Percentiles rank a stretch among this genome's conserved stretches.
Evolutionary conservation across 1,140 invertebrate genomes (phyloP).

Genomic region (Dufourea novaeangliae): DNA sequence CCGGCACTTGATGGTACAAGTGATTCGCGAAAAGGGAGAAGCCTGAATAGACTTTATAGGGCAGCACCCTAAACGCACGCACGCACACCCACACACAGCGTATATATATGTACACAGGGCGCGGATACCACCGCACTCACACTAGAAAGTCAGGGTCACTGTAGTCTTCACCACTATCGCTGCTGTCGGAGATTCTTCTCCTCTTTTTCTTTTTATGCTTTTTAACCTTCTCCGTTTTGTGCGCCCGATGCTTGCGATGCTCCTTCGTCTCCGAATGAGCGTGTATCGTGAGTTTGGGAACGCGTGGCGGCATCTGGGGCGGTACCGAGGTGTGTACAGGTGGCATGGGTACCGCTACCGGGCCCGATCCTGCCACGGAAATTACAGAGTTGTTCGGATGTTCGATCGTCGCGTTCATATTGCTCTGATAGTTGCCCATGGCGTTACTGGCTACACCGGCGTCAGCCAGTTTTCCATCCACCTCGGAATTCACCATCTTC

Average conservation of each 20-base stretch:
- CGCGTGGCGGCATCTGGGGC: constrained; percentile 63
- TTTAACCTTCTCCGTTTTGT: constrained; percentile 84
- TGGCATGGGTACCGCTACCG: background rate
- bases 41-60: background rate
- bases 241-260: constrained; percentile 82
- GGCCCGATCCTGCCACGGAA: constrained; percentile 61
- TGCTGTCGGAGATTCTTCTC: constrained; percentile 84
- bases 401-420: constrained; percentile 62
- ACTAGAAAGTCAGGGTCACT: constrained; percentile 88
- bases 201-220: constrained; percentile 88
- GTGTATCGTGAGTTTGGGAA: constrained; percentile 82
- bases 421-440: constrained; percentile 52
- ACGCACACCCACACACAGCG: constrained; percentile 26
- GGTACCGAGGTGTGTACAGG: background rate
- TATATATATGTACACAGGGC: constrained; percentile 62
- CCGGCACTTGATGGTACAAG: constrained; percentile 1
- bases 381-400: constrained; percentile 73
- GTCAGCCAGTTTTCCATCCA: constrained; percentile 23
- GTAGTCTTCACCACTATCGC: constrained; percentile 85
- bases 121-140: constrained; percentile 69
- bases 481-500: constrained; percentile 12
- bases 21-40: background rate
- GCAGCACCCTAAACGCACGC: background rate
- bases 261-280: constrained; percentile 80
- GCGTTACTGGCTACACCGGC: background rate